Evolutionary conservation across 2,113 vertebrate genomes (phyloP).

Genomic region (Telmatochromis brachygnathus): DNA sequence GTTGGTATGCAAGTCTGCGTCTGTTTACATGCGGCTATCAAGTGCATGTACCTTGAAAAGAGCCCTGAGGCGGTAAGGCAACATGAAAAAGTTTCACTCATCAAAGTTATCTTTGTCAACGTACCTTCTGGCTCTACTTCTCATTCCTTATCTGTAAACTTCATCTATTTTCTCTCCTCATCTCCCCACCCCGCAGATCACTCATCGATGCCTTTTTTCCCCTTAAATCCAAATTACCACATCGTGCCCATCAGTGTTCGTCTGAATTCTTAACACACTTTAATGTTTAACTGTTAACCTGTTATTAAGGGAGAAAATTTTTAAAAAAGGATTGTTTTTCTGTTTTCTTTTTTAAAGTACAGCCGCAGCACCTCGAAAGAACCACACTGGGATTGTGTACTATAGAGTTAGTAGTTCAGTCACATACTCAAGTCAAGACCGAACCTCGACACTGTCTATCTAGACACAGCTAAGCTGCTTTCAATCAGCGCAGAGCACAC

Average conservation of each 20-base stretch:
- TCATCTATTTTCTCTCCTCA: neutral
- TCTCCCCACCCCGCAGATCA: neutral
- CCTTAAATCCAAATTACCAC: slow-evolving; percentile 13
- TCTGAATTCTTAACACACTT: neutral
- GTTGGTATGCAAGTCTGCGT: neutral
- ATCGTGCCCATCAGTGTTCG: neutral
- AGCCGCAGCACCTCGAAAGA: neutral
- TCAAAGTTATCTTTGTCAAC: slow-evolving; percentile 37
- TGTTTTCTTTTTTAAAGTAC: neutral
- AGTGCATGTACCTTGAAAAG: neutral
- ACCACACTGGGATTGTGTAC: neutral
- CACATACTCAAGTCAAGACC: neutral
- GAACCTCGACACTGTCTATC: slow-evolving; percentile 3
- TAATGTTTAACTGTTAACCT: neutral
- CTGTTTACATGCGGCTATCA: neutral
- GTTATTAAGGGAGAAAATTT: neutral
- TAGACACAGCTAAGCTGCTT: neutral
- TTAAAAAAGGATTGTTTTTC: neutral
- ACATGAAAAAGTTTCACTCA: slow-evolving; percentile 17
- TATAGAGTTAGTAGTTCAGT: slow-evolving; percentile 4
- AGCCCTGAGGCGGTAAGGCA: neutral
- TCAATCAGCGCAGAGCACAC: neutral
- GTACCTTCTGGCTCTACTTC: slow-evolving; percentile 6
- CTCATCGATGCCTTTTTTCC: neutral
- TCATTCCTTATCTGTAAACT: slow-evolving; percentile 1